These are phyloP conservation scores for Silurus lanzhouensis DNA, from an alignment of 2,797 vertebrate genomes.

Conservation along the genomic window DNA sequence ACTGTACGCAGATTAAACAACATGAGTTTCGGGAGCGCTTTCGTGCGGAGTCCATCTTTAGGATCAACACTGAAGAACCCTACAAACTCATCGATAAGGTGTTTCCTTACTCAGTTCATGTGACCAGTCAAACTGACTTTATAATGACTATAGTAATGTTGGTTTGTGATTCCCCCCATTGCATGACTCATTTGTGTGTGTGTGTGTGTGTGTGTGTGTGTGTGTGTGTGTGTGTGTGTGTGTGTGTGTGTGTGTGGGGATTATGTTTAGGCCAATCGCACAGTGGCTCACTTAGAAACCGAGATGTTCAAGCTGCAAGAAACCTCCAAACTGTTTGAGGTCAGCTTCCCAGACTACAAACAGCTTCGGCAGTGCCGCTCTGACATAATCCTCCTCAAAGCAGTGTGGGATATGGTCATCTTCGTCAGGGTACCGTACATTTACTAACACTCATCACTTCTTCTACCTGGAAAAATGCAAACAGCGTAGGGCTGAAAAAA, in stretches of 20 bases:
- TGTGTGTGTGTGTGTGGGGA: too few species aligned
- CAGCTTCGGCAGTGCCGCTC: conserved; percentile 76
- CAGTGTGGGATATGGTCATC: conserved; percentile 78
- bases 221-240: not conserved
- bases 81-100: conserved; percentile 78
- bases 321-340: conserved; percentile 79
- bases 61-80: conserved; percentile 67
- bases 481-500: too few species aligned
- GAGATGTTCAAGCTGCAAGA: conserved; percentile 78
- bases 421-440: conserved; percentile 73
- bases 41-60: conserved; percentile 74
- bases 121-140: not conserved
- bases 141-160: not conserved
- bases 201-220: conserved; percentile 2
- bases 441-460: not conserved
- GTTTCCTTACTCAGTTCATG: not conserved
- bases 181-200: not conserved
- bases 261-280: conserved; percentile 66
- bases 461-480: not conserved
- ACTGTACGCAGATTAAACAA: conserved; percentile 75
- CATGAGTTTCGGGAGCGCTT: conserved; percentile 81
- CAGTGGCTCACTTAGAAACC: conserved; percentile 68
- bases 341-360: conserved; percentile 79
- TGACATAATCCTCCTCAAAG: conserved; percentile 77
- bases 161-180: not conserved